These are phyloP conservation scores for Brachionus paranguensis DNA, from an alignment of 1,140 invertebrate genomes.

Conservation along the genomic window DNA sequence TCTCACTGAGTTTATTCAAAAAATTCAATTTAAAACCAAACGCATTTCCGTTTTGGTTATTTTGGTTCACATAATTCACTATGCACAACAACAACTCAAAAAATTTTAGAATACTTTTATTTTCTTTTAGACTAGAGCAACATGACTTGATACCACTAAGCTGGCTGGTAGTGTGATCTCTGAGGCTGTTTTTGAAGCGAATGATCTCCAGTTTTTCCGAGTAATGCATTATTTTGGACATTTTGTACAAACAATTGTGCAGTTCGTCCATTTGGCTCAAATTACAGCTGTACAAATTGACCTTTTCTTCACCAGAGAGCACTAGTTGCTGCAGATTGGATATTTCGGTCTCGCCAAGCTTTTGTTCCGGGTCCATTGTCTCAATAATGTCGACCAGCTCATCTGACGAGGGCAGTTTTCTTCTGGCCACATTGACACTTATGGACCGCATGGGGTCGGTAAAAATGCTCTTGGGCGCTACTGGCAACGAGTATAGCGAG, in stretches of 20 bases:
- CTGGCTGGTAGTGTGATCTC: background rate
- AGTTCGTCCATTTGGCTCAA: constrained; percentile 19
- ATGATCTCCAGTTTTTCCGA: constrained; percentile 14
- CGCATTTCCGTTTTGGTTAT: constrained; percentile 37
- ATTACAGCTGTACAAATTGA: constrained; percentile 12
- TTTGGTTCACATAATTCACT: constrained; percentile 34
- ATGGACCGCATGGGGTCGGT: background rate
- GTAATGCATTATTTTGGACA: constrained; percentile 27
- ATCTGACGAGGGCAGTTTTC: constrained; percentile 4
- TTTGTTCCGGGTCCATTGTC: background rate
- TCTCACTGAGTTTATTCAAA: constrained; percentile 20
- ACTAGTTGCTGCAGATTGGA: background rate
- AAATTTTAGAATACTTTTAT: constrained; percentile 1
- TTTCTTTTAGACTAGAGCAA: background rate
- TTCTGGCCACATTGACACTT: background rate
- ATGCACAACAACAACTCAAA: constrained; percentile 17
- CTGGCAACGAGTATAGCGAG: background rate
- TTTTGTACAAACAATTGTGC: constrained; percentile 25
- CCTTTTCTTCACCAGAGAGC: background rate
- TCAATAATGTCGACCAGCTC: constrained; percentile 13
- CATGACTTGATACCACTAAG: background rate
- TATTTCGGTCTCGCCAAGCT: background rate
- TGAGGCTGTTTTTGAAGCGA: constrained; percentile 9
- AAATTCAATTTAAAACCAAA: constrained; percentile 24
- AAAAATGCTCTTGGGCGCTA: background rate